Percentiles rank a stretch among this genome's conserved stretches.
phyloP scores from a whole-genome alignment of 2,113 vertebrate genomes.

The Chloroceryle aenea region DNA sequence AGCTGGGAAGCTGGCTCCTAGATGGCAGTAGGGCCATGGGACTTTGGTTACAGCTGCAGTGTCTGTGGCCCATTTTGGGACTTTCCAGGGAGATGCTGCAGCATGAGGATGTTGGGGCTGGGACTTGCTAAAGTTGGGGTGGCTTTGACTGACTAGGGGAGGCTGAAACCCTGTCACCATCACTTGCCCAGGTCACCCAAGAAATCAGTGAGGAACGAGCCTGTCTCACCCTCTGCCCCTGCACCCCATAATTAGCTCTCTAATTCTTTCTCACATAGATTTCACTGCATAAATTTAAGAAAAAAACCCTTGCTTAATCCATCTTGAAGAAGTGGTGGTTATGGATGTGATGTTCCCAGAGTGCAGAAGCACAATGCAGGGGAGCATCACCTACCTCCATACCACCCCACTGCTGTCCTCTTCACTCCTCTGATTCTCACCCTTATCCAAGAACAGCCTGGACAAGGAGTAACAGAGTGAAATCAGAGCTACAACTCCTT shows the following conservation, averaged over 20 bases:
- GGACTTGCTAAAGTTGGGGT: background rate
- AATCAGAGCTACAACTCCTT: background rate
- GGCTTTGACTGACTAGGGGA: background rate
- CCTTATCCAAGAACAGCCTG: background rate
- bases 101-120: fast-evolving
- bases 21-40: fast-evolving
- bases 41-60: background rate
- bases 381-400: background rate
- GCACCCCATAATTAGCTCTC: background rate
- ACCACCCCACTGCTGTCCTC: fast-evolving
- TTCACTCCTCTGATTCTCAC: background rate
- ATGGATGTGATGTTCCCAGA: background rate
- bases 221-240: background rate
- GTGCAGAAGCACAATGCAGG: fast-evolving
- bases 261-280: background rate
- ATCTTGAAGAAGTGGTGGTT: background rate
- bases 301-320: background rate
- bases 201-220: background rate
- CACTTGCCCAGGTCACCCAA: background rate
- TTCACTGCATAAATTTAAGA: background rate
- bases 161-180: background rate
- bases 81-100: background rate
- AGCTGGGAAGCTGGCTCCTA: background rate
- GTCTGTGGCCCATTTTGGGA: background rate
- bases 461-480: background rate